Conservation (phyloP, 2,797 vertebrate species). For the Kryptolebias ocellatus region DNA sequence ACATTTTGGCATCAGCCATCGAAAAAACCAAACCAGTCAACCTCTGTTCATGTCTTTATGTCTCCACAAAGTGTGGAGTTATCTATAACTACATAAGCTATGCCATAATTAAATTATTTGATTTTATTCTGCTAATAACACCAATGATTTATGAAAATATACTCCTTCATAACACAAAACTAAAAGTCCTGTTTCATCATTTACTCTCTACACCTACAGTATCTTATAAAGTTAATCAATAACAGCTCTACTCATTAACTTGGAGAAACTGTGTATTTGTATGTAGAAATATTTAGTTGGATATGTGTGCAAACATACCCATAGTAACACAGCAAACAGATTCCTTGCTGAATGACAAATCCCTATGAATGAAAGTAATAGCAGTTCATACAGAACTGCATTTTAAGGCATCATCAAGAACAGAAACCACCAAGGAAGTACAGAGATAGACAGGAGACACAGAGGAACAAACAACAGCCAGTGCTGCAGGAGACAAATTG, state of each 20-base stretch:
- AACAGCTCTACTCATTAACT: background rate
- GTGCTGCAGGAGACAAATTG: conserved; percentile 48
- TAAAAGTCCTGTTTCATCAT: background rate
- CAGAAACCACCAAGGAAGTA: conserved; percentile 22
- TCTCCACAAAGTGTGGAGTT: too few species aligned
- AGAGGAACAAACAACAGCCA: conserved; percentile 29
- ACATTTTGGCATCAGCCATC: too few species aligned
- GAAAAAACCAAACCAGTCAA: too few species aligned
- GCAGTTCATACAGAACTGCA: background rate
- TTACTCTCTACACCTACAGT: background rate
- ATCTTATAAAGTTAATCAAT: background rate
- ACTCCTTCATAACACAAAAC: background rate
- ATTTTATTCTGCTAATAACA: background rate
- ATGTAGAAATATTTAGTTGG: background rate
- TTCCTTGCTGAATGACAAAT: background rate
- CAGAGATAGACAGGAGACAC: conserved; percentile 23
- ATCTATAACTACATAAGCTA: background rate
- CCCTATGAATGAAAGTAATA: background rate
- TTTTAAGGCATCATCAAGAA: conserved; percentile 14
- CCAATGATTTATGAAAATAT: background rate
- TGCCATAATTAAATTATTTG: background rate
- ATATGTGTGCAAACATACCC: background rate
- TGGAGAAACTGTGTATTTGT: background rate
- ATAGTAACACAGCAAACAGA: background rate
- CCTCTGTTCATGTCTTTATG: too few species aligned